phyloP scores from a whole-genome alignment of 2,113 vertebrate genomes.

The Pao palembangensis region DNA sequence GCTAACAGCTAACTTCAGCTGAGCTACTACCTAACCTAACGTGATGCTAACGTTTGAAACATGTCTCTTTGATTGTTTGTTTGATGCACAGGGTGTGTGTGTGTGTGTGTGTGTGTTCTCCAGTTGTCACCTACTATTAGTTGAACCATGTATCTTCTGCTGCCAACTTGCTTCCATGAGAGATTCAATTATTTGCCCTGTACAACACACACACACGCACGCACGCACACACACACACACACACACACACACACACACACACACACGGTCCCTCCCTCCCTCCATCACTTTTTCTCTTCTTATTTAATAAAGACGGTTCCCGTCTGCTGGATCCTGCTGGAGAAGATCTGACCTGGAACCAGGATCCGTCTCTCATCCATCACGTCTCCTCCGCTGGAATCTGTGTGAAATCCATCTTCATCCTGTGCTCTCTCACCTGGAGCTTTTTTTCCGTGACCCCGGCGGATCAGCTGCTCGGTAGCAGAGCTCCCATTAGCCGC shows the following conservation, averaged over 20 bases:
- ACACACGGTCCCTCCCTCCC: slow-evolving; percentile 1
- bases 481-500: background rate
- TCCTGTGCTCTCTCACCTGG: background rate
- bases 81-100: background rate
- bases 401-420: slow-evolving; percentile 18
- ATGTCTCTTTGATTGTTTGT: background rate
- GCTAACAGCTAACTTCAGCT: no score
- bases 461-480: background rate
- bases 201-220: background rate
- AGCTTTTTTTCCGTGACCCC: slow-evolving; percentile 8
- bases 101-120: background rate
- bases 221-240: slow-evolving; percentile 5
- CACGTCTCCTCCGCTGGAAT: slow-evolving; percentile 15
- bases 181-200: slow-evolving; percentile 41
- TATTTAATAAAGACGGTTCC: slow-evolving; percentile 45
- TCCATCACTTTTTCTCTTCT: slow-evolving; percentile 43
- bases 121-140: slow-evolving; percentile 36
- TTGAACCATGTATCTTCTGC: slow-evolving; percentile 35
- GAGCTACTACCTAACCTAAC: no score
- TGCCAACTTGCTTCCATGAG: no score
- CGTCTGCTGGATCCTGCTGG: no score
- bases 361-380: background rate
- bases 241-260: background rate
- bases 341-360: no score
- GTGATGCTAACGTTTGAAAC: background rate